Base-by-base conservation (phyloP, 2,888 invertebrate genomes). In the Furcula furcula region DNA sequence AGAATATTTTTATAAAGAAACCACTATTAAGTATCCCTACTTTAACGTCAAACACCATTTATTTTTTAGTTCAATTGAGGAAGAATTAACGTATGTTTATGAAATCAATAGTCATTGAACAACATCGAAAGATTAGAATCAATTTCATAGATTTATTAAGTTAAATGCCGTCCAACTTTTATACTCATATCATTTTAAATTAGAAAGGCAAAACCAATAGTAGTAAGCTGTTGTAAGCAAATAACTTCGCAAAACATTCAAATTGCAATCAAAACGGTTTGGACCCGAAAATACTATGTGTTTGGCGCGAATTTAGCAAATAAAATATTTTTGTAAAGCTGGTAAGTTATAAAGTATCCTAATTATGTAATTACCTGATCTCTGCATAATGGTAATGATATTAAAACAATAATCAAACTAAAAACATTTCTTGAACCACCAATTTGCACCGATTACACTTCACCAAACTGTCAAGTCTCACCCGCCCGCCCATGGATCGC, bases 401-500 rank as follows among this genome's bases (percentile, higher is more conserved):
- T 36, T 46, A 52, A 69, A 69, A 60, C 60, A 62, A 63, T 68
- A 61, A 67, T 83, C 66, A 85, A 76, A 74, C 61, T 58, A 71
- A 74, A 81, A 81, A 82, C 87, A 88, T 87, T 65, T 78, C 84
- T 75, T 44, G 60, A 63, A 66, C 63, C 69, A 69, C 68, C 46
- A 73, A 66, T 72, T 72, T 57, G 54, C 75, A 78, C 78, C 76
- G 63, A 72, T 72, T 57, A 55, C 75, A 78, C 78, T 76, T 64
- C 66, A 73, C 57, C 50, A 61, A 82, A 78, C 81, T 84, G 84
- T 84, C 86, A 85, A 84, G 76, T 72, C 61, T 65, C 66, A 68
- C 16, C 14, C 74, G 75, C 80, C 84, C 87, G 83, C 86, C 86
- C 86, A 60, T 48, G 53, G 62, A 65, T 65, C 68, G 70, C 67